phyloP scores from a whole-genome alignment of 1,140 invertebrate species.

The Melanaphis sacchari region DNA sequence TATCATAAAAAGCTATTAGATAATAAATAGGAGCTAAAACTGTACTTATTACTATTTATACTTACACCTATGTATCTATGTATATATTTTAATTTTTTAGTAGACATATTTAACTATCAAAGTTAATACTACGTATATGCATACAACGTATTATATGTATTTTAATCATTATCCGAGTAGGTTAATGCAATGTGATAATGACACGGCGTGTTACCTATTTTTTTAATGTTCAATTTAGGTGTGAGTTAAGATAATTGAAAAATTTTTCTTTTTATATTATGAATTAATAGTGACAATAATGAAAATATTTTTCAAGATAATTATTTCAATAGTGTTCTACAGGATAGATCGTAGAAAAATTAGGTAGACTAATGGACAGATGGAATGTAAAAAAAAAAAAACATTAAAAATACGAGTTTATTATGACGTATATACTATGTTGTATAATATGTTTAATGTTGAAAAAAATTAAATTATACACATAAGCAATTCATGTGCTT shows the following conservation, averaged over 20 bases:
- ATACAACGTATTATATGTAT: background rate
- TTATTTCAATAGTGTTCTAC: background rate
- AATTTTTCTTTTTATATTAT: background rate
- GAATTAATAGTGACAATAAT: background rate
- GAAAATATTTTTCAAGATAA: background rate
- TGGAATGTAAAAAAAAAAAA: background rate
- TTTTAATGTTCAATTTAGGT: background rate
- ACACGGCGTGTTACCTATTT: background rate
- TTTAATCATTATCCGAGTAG: background rate
- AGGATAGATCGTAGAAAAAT: background rate
- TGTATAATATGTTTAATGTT: background rate
- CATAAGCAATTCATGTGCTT: background rate
- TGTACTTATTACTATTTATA: background rate
- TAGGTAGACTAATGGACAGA: background rate
- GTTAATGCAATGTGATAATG: background rate
- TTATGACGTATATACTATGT: background rate
- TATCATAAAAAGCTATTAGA: background rate
- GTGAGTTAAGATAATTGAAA: background rate
- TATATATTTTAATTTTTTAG: background rate
- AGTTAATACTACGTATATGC: background rate
- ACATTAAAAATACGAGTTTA: background rate
- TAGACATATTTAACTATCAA: background rate
- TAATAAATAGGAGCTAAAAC: background rate
- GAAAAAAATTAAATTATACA: background rate
- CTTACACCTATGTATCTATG: background rate